These are phyloP conservation scores for Crocuta crocuta DNA, from an alignment of 2,113 vertebrate genomes.

Conservation along the genomic window DNA sequence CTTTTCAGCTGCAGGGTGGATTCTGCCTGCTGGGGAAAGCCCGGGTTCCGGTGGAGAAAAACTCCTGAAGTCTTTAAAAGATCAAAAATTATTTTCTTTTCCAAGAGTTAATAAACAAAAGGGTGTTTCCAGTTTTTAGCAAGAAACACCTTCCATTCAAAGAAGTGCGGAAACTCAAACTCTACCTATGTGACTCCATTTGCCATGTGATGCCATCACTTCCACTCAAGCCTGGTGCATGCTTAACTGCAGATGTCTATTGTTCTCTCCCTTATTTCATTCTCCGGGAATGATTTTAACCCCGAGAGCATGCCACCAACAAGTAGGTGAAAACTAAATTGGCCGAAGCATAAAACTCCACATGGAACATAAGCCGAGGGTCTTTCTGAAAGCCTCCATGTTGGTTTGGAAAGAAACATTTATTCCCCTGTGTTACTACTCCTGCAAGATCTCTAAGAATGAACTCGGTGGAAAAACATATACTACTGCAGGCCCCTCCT, in stretches of 20 bases:
- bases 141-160: not conserved
- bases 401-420: not conserved
- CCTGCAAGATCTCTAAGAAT: not conserved
- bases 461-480: not conserved
- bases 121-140: not conserved
- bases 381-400: not conserved
- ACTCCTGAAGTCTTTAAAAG: not conserved
- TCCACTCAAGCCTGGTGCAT: accelerated
- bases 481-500: not conserved
- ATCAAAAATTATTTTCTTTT: constrained; percentile 3
- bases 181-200: not conserved
- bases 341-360: constrained; percentile 7
- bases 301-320: constrained; percentile 48
- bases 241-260: not conserved
- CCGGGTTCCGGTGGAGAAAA: not conserved
- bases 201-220: not conserved
- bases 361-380: not conserved
- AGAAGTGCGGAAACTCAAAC: not conserved
- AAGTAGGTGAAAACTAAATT: constrained; percentile 44
- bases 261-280: not conserved
- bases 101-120: not conserved
- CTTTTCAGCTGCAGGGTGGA: not conserved
- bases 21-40: not conserved
- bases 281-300: not conserved
- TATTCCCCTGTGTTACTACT: not conserved